phyloP scores from a whole-genome alignment of 2,797 vertebrate genomes.

The Australoheros facetus region DNA sequence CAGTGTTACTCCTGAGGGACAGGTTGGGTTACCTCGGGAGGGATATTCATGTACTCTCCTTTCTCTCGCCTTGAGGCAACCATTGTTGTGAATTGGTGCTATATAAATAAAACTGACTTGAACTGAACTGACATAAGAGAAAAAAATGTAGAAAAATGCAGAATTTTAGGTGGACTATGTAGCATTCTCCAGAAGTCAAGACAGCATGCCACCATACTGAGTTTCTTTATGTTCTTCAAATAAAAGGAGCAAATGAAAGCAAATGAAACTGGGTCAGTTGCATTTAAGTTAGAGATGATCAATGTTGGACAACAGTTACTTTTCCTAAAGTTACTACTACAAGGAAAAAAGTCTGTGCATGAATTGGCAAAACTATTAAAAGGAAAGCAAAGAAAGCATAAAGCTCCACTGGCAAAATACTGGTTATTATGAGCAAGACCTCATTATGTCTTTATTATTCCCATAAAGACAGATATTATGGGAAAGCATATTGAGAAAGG shows the following conservation, averaged over 20 bases:
- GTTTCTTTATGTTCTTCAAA: not conserved
- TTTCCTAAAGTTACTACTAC: not conserved
- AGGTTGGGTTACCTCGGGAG: slow-evolving; percentile 85
- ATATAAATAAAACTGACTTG: not conserved
- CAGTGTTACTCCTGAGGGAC: slow-evolving; percentile 77
- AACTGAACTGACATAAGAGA: not conserved
- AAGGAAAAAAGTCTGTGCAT: not conserved
- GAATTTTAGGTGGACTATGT: not conserved
- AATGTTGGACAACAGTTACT: not conserved
- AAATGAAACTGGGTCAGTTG: not conserved
- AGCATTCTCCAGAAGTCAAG: not conserved
- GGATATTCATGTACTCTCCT: slow-evolving; percentile 61
- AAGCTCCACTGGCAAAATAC: not conserved
- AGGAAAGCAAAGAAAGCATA: no score
- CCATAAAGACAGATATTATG: no score
- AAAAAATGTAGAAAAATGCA: not conserved
- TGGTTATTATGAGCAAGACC: not conserved
- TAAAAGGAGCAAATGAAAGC: not conserved
- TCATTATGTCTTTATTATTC: no score
- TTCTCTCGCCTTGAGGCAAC: slow-evolving; percentile 15
- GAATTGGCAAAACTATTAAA: not conserved
- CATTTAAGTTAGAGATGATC: not conserved
- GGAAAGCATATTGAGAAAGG: no score
- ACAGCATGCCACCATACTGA: fast-evolving
- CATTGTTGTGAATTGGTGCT: not conserved